Evolutionary conservation across 2,888 invertebrate species (phyloP), one percentile per base, ranked within the genome.

Genomic region (Hesperia comma): DNA sequence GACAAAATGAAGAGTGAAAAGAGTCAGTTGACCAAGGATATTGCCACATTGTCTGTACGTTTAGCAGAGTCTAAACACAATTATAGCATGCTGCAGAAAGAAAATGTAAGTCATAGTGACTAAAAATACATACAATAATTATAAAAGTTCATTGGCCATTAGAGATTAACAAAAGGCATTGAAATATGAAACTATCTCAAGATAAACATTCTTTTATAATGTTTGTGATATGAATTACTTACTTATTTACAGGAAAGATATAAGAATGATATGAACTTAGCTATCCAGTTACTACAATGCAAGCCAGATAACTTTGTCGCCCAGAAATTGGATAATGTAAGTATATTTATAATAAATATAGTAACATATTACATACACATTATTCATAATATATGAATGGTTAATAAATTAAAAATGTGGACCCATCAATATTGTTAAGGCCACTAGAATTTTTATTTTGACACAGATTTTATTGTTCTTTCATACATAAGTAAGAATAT

Each of bases 291-390:
- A 78, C 93, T 99, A 63, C 98, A 99, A 84, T 98, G 98, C 87
- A 98, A 98, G 83, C 98, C 98, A 74, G 97, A 97, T 73, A 97
- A 97, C 90, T 99, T 98, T 93, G 96, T 98, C 70, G 95, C 98
- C 54, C 98, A 98, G 82, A 97, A 96, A 89, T 95, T 97, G 79
- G 97, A 97, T 84, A 95, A 96, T 87, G 98, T 98, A 94, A 95
- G 96, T 94, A 55, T 43, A 26, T 26, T 26, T 26, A 4, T 26
- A 26, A 26, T 26, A n/a, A n/a, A n/a, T 26, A 26, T 26, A 26
- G 26, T 26, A 5, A 26, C n/a, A 26, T 26, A 26, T 26, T 4
- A 26, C 26, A n/a, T n/a, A n/a, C n/a, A n/a, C n/a, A n/a, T n/a
- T n/a, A n/a, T n/a, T n/a, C n/a, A n/a, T n/a, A n/a, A n/a, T n/a